Base-by-base conservation (phyloP, 2,797 vertebrate species). In the Sphenodon punctatus region DNA sequence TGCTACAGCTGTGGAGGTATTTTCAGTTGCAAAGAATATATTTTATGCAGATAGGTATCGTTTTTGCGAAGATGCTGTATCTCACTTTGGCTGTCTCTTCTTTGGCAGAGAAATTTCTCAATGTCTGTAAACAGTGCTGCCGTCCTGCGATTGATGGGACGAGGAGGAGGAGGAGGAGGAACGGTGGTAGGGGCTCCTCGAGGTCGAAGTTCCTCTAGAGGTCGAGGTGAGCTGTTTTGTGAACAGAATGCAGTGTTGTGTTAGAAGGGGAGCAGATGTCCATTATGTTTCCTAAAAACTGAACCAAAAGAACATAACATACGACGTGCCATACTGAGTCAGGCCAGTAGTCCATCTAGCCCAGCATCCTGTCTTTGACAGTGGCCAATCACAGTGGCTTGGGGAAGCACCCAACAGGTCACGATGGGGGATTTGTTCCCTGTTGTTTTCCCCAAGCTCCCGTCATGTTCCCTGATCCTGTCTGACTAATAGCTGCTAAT, bases 91-190 rank as follows among this genome's bases (percentile, higher is more conserved):
- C 1, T 90, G 27, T 80, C 66, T 84, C 55, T 63, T 85, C 78
- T 86, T 93, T 91, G 88, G 86, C 97, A 99, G 98, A 99, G 98
- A 96, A 99, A 99, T 96, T 99, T 99, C 96, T 99, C 98, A 71
- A 97, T 99, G 97, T 99, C 99, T 96, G 97, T 99, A 96, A 99
- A 99, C 96, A 99, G 99, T 95, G 96, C 97, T 48, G 98, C 98
- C 78, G 98, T 99, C 91, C 96, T 99, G 89, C 96, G 98, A 69
- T 95, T 99, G 94, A 98, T 96, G 27, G 98, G 98, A 86, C 96
- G 95, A n/a, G 98, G 98, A 90, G 96, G 97, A 96, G 97, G 97
- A 90, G 95, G 94, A 41, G n/a, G n/a, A n/a, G 97, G 97, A 89
- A 97, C 98, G 25, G 98, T 98, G 95, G 97, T 92, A 81, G 98